Base-by-base conservation (phyloP, 2,888 invertebrate species). In the Chalcosyrphus nemorum region DNA sequence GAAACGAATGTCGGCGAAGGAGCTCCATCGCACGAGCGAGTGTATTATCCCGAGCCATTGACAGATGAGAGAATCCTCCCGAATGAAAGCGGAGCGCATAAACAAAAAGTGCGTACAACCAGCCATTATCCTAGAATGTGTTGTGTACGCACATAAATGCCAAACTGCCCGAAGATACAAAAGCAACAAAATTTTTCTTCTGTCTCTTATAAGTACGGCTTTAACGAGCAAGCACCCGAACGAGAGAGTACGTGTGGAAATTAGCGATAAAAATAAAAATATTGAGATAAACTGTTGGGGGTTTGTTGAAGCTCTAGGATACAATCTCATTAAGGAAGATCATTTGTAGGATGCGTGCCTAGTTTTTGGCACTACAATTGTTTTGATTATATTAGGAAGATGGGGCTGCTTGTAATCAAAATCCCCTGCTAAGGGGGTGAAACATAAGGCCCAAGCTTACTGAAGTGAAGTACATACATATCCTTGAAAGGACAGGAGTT, bases 41-140 rank as follows among this genome's bases (percentile, higher is more conserved):
- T n/a, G n/a, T n/a, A n/a, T n/a, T n/a, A n/a, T n/a, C n/a, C n/a
- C n/a, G n/a, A 78, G 43, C 59, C 35, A 74, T 59, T 74, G 80
- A 66, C 54, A 66, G 74, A 74, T 66, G 66, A 47, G 59, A 29
- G 32, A 52, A 59, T 76, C 65, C 50, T 72, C n/a, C n/a, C 45
- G 29, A 45, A 17, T 27, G 15, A 19, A 47, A 24, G 29, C 7
- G 56, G n/a, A n/a, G n/a, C n/a, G n/a, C n/a, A n/a, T n/a, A n/a
- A 29, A 27, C 27, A 41, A 29, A 32, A 72, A 61, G 47, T 57
- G 57, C 38, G 15, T 57, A 52, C 47, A 56, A 45, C 56, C 57
- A 32, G 47, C 74, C 29, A 74, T 74, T 80, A 80, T 74, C 74
- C 80, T 80, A 61, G 80, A 74, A 74, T 76, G 59, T 47, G 21